phyloP scores from a whole-genome alignment of 2,888 invertebrate species.

The Leptarthrus brevirostris region DNA sequence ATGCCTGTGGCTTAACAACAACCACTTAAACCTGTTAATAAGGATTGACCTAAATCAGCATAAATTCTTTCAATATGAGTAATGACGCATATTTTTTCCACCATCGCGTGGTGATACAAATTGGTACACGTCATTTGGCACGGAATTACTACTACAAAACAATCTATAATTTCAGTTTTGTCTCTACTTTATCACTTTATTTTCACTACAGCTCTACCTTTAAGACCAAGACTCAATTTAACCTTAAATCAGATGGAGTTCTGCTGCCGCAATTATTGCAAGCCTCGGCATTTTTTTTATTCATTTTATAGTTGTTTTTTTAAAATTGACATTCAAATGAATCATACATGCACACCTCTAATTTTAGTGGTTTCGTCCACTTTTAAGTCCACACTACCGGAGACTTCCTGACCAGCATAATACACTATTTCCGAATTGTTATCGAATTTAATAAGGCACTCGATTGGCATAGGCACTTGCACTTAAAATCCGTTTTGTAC shows the following conservation, averaged over 20 bases:
- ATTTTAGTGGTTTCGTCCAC: conserved; percentile 66
- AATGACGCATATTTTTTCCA: conserved; percentile 19
- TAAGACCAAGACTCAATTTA: too few species aligned
- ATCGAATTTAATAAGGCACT: conserved; percentile 68
- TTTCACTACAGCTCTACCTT: too few species aligned
- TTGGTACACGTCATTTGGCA: background rate
- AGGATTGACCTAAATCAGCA: conserved; percentile 25
- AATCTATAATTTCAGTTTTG: too few species aligned
- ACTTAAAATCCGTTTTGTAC: background rate
- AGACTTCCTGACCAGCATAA: conserved; percentile 67
- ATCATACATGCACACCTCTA: conserved; percentile 60
- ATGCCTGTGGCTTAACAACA: conserved; percentile 1
- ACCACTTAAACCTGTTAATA: background rate
- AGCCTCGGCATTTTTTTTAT: background rate
- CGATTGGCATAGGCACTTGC: conserved; percentile 62
- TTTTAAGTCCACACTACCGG: conserved; percentile 66
- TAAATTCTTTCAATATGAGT: conserved; percentile 10
- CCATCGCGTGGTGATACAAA: background rate
- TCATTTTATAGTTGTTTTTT: background rate
- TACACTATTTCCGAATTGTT: conserved; percentile 67
- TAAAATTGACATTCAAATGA: background rate
- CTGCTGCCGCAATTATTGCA: background rate
- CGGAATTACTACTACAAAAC: too few species aligned
- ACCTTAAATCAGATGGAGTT: too few species aligned
- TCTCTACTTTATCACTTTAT: too few species aligned